Base-by-base conservation (phyloP, 2,797 vertebrate species). In the Cuniculus paca region DNA sequence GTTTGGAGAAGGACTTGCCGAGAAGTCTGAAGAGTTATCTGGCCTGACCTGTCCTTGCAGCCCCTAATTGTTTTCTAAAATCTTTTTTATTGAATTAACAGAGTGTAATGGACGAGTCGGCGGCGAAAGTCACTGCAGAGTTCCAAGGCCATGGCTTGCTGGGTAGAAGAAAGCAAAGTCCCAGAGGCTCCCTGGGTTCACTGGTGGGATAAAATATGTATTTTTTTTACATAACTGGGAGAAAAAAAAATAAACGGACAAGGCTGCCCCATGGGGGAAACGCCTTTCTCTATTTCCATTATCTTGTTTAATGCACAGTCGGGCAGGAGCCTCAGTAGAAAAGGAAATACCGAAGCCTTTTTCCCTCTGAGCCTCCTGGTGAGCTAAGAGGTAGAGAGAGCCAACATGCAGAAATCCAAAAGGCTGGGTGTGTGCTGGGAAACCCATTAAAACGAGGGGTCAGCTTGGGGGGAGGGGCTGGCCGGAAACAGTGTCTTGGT, bases 201-300 rank as follows among this genome's bases (percentile, higher is more conserved):
- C 75, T 0, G 63, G 82, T 94, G 94, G 93, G 79, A 97, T 97
- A 94, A 97, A 97, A 97, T 97, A 98, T 97, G 96, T 96, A 97
- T 98, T 97, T 98, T 98, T 98, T 98, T 97, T 75, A 97, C 91
- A 97, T 97, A 97, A 97, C 94, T 93, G 81, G 68, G 79, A 95
- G 86, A 70, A 94, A 94, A 85, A 94, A 92, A 94, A 97, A 97
- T 93, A 97, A 97, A 96, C 81, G 26, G 48, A 88, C 63, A 48
- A 88, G 91, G 77, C 56, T 0, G 63, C 85, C 95, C 93, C 94
- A 36, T 60, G 94, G 93, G 97, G 82, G 74, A 80, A 80, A 97
- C 52, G 85, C 96, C 95, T 93, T 89, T 97, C 93, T 97, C 90
- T 95, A 78, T 97, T 97, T 97, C 97, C 96, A 97, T 97, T 98